Evolutionary conservation across 2,888 invertebrate genomes (phyloP).

Genomic region (Metallyticus violacea): DNA sequence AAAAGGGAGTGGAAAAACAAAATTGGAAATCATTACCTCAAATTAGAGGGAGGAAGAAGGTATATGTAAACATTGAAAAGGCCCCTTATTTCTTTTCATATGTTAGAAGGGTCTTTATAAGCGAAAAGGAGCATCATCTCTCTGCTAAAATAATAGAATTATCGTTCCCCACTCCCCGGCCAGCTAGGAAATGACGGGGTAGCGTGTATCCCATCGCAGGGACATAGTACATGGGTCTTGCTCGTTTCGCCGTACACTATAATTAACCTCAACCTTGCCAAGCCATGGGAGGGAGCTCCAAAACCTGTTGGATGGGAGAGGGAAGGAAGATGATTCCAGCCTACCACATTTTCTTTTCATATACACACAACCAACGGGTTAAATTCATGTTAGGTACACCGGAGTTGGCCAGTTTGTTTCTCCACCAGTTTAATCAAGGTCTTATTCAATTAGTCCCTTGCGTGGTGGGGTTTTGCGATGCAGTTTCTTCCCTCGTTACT

Average conservation of each 20-base stretch:
- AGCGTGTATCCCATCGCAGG: not conserved
- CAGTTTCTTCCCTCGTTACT: not conserved
- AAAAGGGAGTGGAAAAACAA: conserved; percentile 7
- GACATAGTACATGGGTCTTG: not conserved
- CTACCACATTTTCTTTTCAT: not conserved
- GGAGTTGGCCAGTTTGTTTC: not conserved
- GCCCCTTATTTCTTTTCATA: not conserved
- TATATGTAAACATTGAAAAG: conserved; percentile 31
- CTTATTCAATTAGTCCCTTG: not conserved
- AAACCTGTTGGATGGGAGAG: not conserved
- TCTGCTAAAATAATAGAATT: conserved; percentile 32
- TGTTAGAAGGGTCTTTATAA: conserved; percentile 2
- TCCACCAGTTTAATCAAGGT: not conserved
- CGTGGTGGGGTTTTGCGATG: not conserved
- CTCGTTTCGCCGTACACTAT: conserved; percentile 17
- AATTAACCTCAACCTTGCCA: conserved; percentile 27
- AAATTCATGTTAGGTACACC: not conserved
- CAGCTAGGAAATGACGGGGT: conserved; percentile 21
- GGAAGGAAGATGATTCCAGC: not conserved
- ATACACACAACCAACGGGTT: not conserved
- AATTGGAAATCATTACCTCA: conserved; percentile 26
- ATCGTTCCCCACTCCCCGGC: conserved; percentile 15
- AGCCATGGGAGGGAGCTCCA: not conserved
- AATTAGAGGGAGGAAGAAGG: conserved; percentile 27
- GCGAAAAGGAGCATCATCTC: conserved; percentile 4